These are phyloP conservation scores for Acleris holmiana DNA, from an alignment of 2,888 invertebrate genomes.

Conservation along the genomic window DNA sequence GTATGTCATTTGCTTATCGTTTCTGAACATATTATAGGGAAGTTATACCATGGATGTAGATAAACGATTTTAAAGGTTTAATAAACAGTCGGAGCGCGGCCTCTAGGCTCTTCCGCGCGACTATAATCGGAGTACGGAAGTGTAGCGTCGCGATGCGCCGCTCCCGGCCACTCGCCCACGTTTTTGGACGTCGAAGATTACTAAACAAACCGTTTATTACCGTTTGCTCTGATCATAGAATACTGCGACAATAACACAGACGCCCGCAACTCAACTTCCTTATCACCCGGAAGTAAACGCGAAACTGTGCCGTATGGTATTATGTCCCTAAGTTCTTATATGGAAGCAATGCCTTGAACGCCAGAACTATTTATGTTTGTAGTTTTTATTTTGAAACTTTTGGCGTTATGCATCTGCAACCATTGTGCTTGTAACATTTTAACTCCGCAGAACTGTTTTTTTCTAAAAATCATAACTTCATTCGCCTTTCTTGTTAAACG, in stretches of 20 bases:
- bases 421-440: background rate
- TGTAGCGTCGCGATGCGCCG: constrained; percentile 51
- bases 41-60: too few relatives aligned
- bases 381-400: background rate
- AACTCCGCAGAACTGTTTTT: background rate
- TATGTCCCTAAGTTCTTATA: constrained; percentile 1
- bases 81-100: constrained; percentile 53
- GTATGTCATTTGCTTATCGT: too few relatives aligned
- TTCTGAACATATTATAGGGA: too few relatives aligned
- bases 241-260: constrained; percentile 50
- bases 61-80: constrained; percentile 49
- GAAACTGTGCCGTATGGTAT: constrained; percentile 12
- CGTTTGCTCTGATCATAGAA: constrained; percentile 47
- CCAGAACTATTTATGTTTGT: background rate
- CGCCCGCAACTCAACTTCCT: constrained; percentile 58
- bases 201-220: constrained; percentile 40
- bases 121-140: constrained; percentile 79
- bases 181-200: constrained; percentile 47
- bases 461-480: background rate
- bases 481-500: too few relatives aligned
- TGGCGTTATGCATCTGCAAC: background rate
- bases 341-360: background rate
- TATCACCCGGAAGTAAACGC: constrained; percentile 64
- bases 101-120: constrained; percentile 73
- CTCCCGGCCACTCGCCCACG: constrained; percentile 45